Conservation (phyloP, 2,797 vertebrate genomes). For the Poecilia gillii region DNA sequence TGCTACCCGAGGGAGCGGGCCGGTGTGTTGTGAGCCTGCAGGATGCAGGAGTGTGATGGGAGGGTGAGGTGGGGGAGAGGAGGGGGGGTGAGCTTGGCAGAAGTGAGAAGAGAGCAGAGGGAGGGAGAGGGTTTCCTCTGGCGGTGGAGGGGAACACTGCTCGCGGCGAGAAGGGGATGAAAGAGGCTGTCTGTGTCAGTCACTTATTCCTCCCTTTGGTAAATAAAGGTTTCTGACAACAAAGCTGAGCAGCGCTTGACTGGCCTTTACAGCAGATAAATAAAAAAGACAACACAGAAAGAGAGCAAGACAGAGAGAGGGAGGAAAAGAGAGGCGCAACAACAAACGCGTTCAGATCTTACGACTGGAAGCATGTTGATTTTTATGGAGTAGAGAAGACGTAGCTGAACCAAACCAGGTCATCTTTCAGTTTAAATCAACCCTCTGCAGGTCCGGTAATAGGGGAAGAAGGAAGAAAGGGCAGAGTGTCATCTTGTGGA, state of each 20-base stretch:
- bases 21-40: slow-evolving; percentile 71
- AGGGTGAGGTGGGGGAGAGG: slow-evolving; percentile 44
- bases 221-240: slow-evolving; percentile 89
- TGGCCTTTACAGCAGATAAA: slow-evolving; percentile 82
- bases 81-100: slow-evolving; percentile 53
- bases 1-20: slow-evolving; percentile 76
- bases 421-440: slow-evolving; percentile 81
- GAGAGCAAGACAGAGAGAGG: slow-evolving; percentile 50
- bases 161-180: slow-evolving; percentile 82
- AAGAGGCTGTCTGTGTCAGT: slow-evolving; percentile 84
- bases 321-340: slow-evolving; percentile 53
- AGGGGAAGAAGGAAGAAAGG: slow-evolving; percentile 57
- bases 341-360: slow-evolving; percentile 77
- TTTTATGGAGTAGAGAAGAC: slow-evolving; percentile 81
- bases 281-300: slow-evolving; percentile 82
- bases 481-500: slow-evolving; percentile 52
- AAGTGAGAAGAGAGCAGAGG: slow-evolving; percentile 48
- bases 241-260: slow-evolving; percentile 83
- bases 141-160: slow-evolving; percentile 79
- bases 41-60: slow-evolving; percentile 61
- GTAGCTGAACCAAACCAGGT: slow-evolving; percentile 72
- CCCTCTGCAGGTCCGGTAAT: slow-evolving; percentile 69
- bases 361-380: slow-evolving; percentile 80
- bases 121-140: slow-evolving; percentile 70
- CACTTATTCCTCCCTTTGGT: slow-evolving; percentile 85